phyloP scores from a whole-genome alignment of 2,113 vertebrate genomes.

The Antigone vipio region DNA sequence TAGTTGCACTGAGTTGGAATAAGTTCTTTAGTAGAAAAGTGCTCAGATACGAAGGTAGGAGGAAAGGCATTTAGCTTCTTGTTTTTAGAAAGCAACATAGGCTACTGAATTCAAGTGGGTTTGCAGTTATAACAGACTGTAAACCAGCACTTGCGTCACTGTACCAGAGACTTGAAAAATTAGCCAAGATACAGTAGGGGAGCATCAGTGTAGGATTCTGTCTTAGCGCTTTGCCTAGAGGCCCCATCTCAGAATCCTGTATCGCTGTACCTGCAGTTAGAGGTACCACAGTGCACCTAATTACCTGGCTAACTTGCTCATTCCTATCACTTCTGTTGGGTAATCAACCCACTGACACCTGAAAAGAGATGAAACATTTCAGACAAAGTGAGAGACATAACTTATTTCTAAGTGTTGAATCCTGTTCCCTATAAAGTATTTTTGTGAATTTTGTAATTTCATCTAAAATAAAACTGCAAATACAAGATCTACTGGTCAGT shows the following conservation, averaged over 20 bases:
- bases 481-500: not conserved
- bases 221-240: not conserved
- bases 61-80: not conserved
- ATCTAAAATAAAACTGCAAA: not conserved
- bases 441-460: not conserved
- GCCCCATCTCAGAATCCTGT: slow-evolving; percentile 24
- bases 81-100: not conserved
- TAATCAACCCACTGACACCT: slow-evolving; percentile 66
- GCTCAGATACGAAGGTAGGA: not conserved
- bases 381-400: not conserved
- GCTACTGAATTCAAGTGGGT: not conserved
- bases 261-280: not conserved
- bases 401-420: not conserved
- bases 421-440: not conserved
- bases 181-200: not conserved
- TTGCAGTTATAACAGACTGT: not conserved
- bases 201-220: not conserved
- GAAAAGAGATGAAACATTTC: slow-evolving; percentile 50
- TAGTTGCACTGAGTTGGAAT: not conserved
- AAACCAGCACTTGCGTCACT: not conserved
- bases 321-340: slow-evolving; percentile 62
- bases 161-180: slow-evolving; percentile 35
- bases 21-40: not conserved
- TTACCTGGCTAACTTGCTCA: slow-evolving; percentile 64
- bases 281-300: slow-evolving; percentile 17